These are phyloP conservation scores for Tortrix viridana DNA, from an alignment of 2,888 invertebrate genomes.

Conservation along the genomic window DNA sequence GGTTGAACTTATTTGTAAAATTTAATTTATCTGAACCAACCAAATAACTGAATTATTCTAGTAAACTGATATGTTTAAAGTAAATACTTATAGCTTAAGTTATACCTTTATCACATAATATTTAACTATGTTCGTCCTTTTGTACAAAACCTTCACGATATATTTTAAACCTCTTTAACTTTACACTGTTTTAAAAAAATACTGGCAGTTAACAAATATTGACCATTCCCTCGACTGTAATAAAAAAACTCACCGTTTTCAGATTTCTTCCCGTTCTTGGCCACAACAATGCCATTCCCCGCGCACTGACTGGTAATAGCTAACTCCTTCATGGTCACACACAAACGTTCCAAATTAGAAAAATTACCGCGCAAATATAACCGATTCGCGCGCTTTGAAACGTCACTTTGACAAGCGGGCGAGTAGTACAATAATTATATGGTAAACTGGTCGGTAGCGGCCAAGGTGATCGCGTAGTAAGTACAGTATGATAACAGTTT, in stretches of 20 bases:
- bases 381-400: constrained; percentile 69
- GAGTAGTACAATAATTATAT: constrained; percentile 22
- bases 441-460: constrained; percentile 55
- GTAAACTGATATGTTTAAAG: no score
- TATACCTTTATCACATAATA: no score
- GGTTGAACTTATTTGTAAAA: no score
- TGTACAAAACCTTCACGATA: no score
- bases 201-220: no score
- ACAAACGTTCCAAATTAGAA: constrained; percentile 41
- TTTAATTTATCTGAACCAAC: no score
- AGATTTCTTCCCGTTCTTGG: constrained; percentile 67
- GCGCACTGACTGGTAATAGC: constrained; percentile 62
- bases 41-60: no score
- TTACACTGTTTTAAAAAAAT: no score
- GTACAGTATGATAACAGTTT: constrained; percentile 43
- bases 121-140: no score
- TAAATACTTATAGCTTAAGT: no score
- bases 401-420: constrained; percentile 73
- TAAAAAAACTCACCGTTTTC: constrained; percentile 62
- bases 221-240: neutral
- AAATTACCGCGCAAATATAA: constrained; percentile 42
- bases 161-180: no score
- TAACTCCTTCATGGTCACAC: constrained; percentile 71
- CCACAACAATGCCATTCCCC: constrained; percentile 63
- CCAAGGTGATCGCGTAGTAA: constrained; percentile 64